These are phyloP conservation scores for Globia sparganii DNA, from an alignment of 2,888 invertebrate species.

Conservation along the genomic window DNA sequence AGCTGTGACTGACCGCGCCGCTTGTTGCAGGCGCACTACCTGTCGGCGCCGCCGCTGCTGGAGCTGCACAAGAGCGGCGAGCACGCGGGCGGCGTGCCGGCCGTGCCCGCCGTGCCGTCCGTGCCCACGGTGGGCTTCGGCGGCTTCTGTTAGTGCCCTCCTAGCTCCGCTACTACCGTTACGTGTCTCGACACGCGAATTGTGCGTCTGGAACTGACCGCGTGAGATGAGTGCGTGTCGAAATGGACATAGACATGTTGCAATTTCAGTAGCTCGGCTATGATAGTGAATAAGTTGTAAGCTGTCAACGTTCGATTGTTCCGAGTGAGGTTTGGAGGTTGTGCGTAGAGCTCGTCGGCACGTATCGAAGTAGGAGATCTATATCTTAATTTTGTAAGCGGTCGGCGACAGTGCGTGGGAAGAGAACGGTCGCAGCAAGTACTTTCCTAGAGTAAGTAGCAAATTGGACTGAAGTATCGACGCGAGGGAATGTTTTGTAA, in stretches of 20 bases:
- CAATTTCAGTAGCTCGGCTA: slow-evolving; percentile 28
- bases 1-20: too few species aligned
- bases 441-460: slow-evolving; percentile 73
- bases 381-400: slow-evolving; percentile 54
- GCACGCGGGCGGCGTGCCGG: slow-evolving; percentile 76
- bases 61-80: slow-evolving; percentile 87
- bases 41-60: slow-evolving; percentile 84
- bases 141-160: too few species aligned
- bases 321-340: neutral
- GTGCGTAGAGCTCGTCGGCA: slow-evolving; percentile 13
- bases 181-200: neutral
- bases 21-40: slow-evolving; percentile 83
- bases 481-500: slow-evolving; percentile 72
- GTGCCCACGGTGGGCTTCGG: slow-evolving; percentile 72
- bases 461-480: slow-evolving; percentile 74
- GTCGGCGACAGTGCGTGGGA: slow-evolving; percentile 55
- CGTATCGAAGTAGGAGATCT: slow-evolving; percentile 50
- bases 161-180: neutral
- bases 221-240: neutral
- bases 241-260: neutral
- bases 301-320: slow-evolving; percentile 13
- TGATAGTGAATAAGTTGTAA: slow-evolving; percentile 1
- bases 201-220: neutral
- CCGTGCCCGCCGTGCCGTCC: slow-evolving; percentile 83
- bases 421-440: slow-evolving; percentile 57